Evolutionary conservation across 2,797 vertebrate genomes (phyloP), one percentile per base, ranked within the genome.

Genomic region (Chloroceryle amazona): DNA sequence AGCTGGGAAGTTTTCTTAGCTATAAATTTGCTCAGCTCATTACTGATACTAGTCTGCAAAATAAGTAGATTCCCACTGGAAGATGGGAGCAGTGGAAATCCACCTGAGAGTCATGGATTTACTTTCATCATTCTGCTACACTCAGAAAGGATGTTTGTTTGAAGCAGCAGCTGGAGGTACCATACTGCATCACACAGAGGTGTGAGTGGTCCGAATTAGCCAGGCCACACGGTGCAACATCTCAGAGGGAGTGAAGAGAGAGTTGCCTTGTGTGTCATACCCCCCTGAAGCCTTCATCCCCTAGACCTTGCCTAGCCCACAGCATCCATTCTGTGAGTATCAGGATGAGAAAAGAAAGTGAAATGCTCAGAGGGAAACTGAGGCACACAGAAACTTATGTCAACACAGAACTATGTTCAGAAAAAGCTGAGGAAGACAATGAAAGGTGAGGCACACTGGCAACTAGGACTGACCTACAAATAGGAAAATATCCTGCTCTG

Each of bases 1-100:
- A 95, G 60, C 57, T 61, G 75, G 31, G 81, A 94, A 93, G 52
- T 89, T 96, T 74, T 31, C 72, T 80, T 80, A 41, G 60, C 71
- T 80, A 49, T 91, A 89, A 94, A 96, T 95, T 87, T 21, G 3
- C 81, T 87, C 44, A 52, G 63, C 80, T 95, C 83, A 44, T 96
- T 93, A 67, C 81, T 81, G 88, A 86, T 52, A 89, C 54, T 35
- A 15, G 66, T 70, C 66, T 91, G 81, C 5, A n/a, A 89, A 93
- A 92, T 54, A 74, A 94, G 67, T 33, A 37, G 67, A 63, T 94
- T 93, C 75, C 89, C 92, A 51, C n/a, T 71, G 90, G 95, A 91
- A 92, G 89, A 71, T 3, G 8, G 66, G 26, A 94, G 47, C 31
- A 6, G 57, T 67, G 82, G 63, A 73, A 95, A 93, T 23, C 70